A percentile compares a stretch with the other conserved stretches of the same genome.
These are phyloP conservation scores for Bergia sp. DNA, from an alignment of 92 coral and sea anemone genomes.

Conservation along the genomic window DNA sequence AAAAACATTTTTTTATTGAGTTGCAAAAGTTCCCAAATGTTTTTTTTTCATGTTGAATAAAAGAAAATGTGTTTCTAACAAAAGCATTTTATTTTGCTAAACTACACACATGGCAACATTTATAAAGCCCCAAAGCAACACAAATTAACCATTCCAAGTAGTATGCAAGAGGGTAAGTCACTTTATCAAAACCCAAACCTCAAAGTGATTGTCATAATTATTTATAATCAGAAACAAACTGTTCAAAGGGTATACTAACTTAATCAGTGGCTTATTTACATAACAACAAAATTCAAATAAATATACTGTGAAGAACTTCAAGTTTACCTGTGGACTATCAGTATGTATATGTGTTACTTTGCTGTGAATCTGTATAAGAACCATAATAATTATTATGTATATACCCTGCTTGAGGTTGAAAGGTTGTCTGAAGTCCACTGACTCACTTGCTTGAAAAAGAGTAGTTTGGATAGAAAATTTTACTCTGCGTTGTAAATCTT, in stretches of 20 bases:
- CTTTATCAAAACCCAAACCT: slow-evolving; percentile 39
- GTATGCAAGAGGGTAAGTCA: slow-evolving; percentile 36
- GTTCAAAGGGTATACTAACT: slow-evolving; percentile 41
- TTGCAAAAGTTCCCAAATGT: background rate
- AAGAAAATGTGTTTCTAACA: no score
- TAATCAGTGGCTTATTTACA: slow-evolving; percentile 47
- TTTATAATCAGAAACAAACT: slow-evolving; percentile 25
- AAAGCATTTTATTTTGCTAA: background rate
- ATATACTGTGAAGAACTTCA: slow-evolving; percentile 44
- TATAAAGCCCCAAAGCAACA: slow-evolving; percentile 38
- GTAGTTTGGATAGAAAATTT: slow-evolving; percentile 62
- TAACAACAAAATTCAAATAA: slow-evolving; percentile 39
- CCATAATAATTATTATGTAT: slow-evolving; percentile 42
- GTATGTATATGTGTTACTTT: slow-evolving; percentile 48
- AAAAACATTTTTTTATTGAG: background rate
- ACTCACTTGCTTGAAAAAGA: slow-evolving; percentile 47
- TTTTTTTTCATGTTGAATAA: no score
- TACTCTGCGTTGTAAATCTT: slow-evolving; percentile 53
- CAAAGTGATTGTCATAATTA: slow-evolving; percentile 41
- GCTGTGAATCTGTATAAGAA: slow-evolving; percentile 47
- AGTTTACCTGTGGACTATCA: slow-evolving; percentile 47
- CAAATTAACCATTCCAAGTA: slow-evolving; percentile 12
- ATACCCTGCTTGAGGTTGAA: slow-evolving; percentile 37
- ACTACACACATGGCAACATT: slow-evolving; percentile 41
- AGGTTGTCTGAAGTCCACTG: slow-evolving; percentile 30